Conservation (phyloP, 2,797 vertebrate genomes). For the Poeciliopsis paucimaculata region DNA sequence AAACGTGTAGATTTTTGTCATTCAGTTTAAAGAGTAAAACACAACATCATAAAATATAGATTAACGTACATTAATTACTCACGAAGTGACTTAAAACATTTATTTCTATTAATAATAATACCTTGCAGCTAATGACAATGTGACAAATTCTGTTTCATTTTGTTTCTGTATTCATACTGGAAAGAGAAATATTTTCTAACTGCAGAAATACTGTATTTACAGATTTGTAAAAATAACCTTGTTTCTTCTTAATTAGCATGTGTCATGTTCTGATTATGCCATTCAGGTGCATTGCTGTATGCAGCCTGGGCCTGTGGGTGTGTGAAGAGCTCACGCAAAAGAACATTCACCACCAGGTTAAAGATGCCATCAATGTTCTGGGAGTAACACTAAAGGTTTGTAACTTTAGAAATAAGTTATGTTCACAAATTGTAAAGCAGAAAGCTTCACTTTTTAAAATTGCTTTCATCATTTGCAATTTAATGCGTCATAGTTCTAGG, state of each 20-base stretch:
- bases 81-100: not conserved
- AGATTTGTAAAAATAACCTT: not conserved
- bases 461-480: not conserved
- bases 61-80: not conserved
- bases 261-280: conserved; percentile 5
- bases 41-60: not conserved
- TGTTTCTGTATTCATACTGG: not conserved
- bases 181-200: no score
- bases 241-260: not conserved
- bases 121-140: not conserved
- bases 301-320: conserved; percentile 94
- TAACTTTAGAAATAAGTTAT: not conserved
- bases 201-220: no score
- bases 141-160: not conserved
- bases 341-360: conserved; percentile 89
- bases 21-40: not conserved
- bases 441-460: not conserved
- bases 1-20: not conserved
- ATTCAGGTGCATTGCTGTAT: conserved; percentile 90
- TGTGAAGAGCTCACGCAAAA: conserved; percentile 92
- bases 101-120: not conserved
- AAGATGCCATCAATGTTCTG: conserved; percentile 93
- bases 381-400: conserved; percentile 97
- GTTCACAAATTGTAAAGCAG: not conserved
- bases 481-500: conserved; percentile 2